A percentile compares a stretch with the other conserved stretches of the same genome.
phyloP scores from a whole-genome alignment of 2,888 invertebrate species.

The Synergus umbraculus region DNA sequence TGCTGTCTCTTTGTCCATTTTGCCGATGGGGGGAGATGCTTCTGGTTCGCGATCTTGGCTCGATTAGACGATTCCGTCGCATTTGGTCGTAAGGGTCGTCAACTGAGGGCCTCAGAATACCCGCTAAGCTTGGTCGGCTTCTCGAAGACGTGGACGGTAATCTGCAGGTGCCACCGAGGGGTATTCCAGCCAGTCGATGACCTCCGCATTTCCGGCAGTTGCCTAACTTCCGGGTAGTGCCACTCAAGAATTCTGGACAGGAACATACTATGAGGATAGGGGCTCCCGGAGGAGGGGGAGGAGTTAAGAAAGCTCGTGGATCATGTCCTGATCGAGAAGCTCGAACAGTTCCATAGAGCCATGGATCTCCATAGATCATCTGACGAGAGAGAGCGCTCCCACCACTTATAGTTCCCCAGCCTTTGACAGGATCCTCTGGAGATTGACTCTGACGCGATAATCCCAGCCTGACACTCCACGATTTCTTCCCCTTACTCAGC shows the following conservation, averaged over 20 bases:
- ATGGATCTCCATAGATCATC: slow-evolving; percentile 84
- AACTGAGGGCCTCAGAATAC: slow-evolving; percentile 70
- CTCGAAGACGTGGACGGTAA: slow-evolving; percentile 66
- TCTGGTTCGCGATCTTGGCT: slow-evolving; percentile 79
- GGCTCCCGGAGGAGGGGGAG: slow-evolving; percentile 79
- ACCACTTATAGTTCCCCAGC: slow-evolving; percentile 79
- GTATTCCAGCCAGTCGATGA: slow-evolving; percentile 85
- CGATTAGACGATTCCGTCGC: slow-evolving; percentile 86
- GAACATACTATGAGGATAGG: slow-evolving; percentile 88
- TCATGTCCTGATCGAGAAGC: slow-evolving; percentile 73
- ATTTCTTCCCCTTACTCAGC: slow-evolving; percentile 81
- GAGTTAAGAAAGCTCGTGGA: slow-evolving; percentile 77
- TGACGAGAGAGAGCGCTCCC: slow-evolving; percentile 88
- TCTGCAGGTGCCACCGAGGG: slow-evolving; percentile 83
- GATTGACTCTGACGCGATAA: slow-evolving; percentile 78
- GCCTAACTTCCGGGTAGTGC: slow-evolving; percentile 87
- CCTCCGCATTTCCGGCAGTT: slow-evolving; percentile 92
- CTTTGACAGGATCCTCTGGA: slow-evolving; percentile 64
- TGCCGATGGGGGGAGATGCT: slow-evolving; percentile 75
- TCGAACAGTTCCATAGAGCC: slow-evolving; percentile 90
- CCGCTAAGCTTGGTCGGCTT: slow-evolving; percentile 73
- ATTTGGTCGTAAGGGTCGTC: slow-evolving; percentile 89
- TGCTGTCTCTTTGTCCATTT: slow-evolving; percentile 68
- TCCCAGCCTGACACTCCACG: slow-evolving; percentile 86
- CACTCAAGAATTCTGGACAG: slow-evolving; percentile 88